Base-by-base conservation (phyloP, 2,113 vertebrate species). In the Nestor notabilis region DNA sequence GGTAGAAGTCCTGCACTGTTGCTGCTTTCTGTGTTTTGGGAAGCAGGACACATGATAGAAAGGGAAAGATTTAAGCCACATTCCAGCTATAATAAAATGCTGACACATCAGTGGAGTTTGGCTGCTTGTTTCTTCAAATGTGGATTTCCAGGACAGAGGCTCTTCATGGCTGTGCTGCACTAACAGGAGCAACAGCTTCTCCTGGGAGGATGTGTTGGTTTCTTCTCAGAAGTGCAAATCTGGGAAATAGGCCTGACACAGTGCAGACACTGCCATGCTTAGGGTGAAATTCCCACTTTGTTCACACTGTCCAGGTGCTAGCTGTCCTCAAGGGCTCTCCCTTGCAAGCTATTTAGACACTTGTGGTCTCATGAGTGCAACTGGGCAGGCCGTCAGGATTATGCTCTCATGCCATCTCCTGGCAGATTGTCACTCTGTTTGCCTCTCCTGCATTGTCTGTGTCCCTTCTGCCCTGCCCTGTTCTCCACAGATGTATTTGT, bases 321-420 rank as follows among this genome's bases (percentile, higher is more conserved):
- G 65, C 39, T 50, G 87, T 70, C n/a, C 43, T 37, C 77, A 6
- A 5, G 9, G 77, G 64, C 84, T 61, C 55, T 84, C 69, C 63
- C 69, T 7, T 3, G 25, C 1, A 27, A 78, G 55, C 0, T 0
- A 24, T 29, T 19, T 16, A 77, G 84, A 4, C 41, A 9, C 19
- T 16, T 1, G 7, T 41, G 83, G 10, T 24, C 75, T 75, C 28
- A 4, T 17, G 2, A 55, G 43, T 37, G 53, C 53, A 2, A 4
- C 17, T 1, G 1, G 66, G 37, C 49, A 39, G 44, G 0, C 46
- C 0, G 77, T 29, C 77, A 46, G 77, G 80, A 49, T 63, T 87
- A 16, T 13, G 69, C 74, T 96, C 72, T 93, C 49, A 2, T 94
- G 91, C 91, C 93, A 83, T 56, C 89, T 94, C 90, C 87, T 87